These are phyloP conservation scores for Acanthosepion pharaonis DNA, from an alignment of 2,888 invertebrate genomes.

Conservation along the genomic window DNA sequence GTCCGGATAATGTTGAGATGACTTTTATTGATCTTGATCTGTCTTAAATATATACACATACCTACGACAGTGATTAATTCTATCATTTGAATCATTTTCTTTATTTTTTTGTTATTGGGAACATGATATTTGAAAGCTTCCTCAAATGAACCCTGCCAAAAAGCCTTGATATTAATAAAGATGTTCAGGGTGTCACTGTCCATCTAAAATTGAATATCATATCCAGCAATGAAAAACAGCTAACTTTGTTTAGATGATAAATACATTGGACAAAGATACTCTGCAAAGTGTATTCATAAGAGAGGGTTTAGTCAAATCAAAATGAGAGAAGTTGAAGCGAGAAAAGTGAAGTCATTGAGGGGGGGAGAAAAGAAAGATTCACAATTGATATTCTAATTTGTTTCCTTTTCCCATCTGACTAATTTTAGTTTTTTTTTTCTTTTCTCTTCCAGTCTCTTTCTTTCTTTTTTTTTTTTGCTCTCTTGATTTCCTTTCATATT, in stretches of 20 bases:
- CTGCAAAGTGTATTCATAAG: neutral
- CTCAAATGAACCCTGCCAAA: neutral
- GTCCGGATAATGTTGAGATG: too few relatives aligned
- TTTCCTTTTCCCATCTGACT: neutral
- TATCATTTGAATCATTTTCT: neutral
- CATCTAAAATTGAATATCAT: neutral
- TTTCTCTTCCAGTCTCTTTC: neutral
- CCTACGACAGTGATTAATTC: neutral
- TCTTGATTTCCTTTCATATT: rapidly evolving
- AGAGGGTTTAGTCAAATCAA: neutral
- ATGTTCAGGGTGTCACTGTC: neutral
- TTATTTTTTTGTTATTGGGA: neutral
- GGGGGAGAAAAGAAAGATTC: neutral
- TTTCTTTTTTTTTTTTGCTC: neutral
- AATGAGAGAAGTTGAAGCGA: neutral
- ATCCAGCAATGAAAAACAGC: neutral
- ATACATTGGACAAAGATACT: neutral
- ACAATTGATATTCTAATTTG: neutral
- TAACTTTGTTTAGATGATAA: neutral
- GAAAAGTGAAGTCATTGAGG: neutral
- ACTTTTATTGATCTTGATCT: neutral
- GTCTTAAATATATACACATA: neutral
- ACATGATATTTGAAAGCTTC: neutral
- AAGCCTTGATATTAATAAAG: neutral
- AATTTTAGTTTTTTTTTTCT: neutral